Percentiles rank a stretch among this genome's conserved stretches.
These are phyloP conservation scores for Sylvia atricapilla DNA, from an alignment of 2,113 vertebrate species.

Conservation along the genomic window DNA sequence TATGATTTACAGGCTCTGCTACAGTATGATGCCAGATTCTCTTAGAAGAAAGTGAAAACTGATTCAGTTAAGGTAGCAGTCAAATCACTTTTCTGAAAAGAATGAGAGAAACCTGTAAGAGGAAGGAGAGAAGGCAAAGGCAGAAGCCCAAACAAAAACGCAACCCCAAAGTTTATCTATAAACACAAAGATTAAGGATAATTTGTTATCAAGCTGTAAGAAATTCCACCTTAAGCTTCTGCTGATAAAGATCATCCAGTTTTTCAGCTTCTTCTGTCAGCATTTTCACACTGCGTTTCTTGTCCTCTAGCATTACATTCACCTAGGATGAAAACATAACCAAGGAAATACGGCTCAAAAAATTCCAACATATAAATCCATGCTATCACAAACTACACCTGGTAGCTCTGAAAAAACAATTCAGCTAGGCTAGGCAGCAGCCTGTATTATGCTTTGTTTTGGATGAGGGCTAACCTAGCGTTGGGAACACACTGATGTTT, in stretches of 20 bases:
- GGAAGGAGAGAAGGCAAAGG: not conserved
- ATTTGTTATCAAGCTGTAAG: not conserved
- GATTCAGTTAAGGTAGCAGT: not conserved
- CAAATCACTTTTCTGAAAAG: not conserved
- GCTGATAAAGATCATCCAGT: slow-evolving; percentile 72
- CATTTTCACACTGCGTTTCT: slow-evolving; percentile 61
- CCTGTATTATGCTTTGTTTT: not conserved
- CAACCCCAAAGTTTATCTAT: not conserved
- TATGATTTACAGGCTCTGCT: not conserved
- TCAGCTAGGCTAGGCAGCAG: not conserved
- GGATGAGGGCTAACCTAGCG: not conserved
- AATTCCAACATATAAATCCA: not conserved
- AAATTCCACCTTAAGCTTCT: slow-evolving; percentile 72
- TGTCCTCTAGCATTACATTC: slow-evolving; percentile 71
- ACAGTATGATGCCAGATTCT: not conserved
- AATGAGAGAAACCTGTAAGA: not conserved
- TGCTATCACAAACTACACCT: not conserved
- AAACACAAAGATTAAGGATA: not conserved
- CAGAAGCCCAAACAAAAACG: not conserved
- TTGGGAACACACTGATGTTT: not conserved
- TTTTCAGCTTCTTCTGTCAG: slow-evolving; percentile 77
- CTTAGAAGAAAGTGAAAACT: not conserved
- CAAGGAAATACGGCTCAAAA: not conserved
- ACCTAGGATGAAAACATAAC: slow-evolving; percentile 55
- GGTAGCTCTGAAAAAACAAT: not conserved